These are phyloP conservation scores for Furcula furcula DNA, from an alignment of 2,888 invertebrate genomes.

Conservation along the genomic window DNA sequence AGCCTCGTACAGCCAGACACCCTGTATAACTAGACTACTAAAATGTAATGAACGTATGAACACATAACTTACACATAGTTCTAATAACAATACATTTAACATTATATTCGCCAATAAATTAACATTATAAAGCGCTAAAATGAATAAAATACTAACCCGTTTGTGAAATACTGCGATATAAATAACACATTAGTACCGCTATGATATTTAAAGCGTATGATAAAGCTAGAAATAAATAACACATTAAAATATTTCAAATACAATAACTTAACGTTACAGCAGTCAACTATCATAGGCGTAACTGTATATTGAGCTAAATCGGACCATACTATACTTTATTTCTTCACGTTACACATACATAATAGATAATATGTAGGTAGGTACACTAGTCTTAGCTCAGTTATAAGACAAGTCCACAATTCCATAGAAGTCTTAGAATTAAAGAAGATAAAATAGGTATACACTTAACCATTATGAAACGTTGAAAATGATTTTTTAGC, in stretches of 20 bases:
- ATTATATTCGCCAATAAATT: constrained; percentile 42
- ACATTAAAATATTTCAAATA: constrained; percentile 79
- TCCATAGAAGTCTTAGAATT: too few relatives aligned
- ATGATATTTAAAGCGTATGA: constrained; percentile 67
- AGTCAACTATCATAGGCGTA: constrained; percentile 50
- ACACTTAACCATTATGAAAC: too few relatives aligned
- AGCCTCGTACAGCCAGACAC: too few relatives aligned
- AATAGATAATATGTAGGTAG: too few relatives aligned
- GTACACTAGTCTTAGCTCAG: too few relatives aligned
- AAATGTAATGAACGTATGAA: constrained; percentile 52
- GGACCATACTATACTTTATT: too few relatives aligned
- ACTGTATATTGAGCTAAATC: too few relatives aligned
- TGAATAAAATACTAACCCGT: constrained; percentile 61
- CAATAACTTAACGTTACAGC: constrained; percentile 79
- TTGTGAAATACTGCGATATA: constrained; percentile 60
- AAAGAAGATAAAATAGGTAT: too few relatives aligned
- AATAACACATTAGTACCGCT: constrained; percentile 51
- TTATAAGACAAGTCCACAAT: too few relatives aligned
- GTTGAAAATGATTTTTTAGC: too few relatives aligned
- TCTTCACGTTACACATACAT: too few relatives aligned
- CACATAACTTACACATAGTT: constrained; percentile 43
- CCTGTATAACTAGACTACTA: constrained; percentile 18
- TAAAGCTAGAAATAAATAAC: constrained; percentile 82
- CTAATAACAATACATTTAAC: constrained; percentile 46
- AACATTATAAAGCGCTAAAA: constrained; percentile 57